phyloP scores from a whole-genome alignment of 2,113 vertebrate species.

The Catharus fuscescens region DNA sequence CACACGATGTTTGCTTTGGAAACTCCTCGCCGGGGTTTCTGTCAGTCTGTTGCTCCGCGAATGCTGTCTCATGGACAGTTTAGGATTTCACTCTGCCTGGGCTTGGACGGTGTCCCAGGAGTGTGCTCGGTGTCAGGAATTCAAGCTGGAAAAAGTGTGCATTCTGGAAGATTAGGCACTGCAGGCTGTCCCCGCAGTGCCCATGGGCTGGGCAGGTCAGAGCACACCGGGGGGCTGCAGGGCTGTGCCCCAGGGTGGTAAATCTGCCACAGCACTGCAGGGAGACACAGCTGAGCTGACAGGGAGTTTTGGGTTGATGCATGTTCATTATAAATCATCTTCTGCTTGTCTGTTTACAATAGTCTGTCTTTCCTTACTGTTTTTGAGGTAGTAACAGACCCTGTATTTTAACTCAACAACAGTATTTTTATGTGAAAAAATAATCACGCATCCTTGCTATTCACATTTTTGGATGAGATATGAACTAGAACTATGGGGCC shows the following conservation, averaged over 20 bases:
- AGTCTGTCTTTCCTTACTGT: background rate
- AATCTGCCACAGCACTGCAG: background rate
- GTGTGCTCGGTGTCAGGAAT: slow-evolving; percentile 35
- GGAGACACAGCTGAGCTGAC: background rate
- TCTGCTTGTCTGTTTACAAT: slow-evolving; percentile 29
- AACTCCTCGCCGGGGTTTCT: slow-evolving; percentile 47
- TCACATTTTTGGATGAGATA: background rate
- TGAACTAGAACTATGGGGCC: background rate
- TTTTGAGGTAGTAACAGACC: background rate
- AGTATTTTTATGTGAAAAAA: background rate
- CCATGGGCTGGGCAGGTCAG: background rate
- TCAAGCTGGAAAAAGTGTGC: slow-evolving; percentile 21
- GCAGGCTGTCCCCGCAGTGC: background rate
- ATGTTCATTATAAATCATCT: slow-evolving; percentile 5
- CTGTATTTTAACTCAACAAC: background rate
- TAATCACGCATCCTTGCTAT: background rate
- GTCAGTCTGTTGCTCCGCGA: background rate
- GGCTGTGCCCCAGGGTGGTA: background rate
- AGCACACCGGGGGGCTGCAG: background rate
- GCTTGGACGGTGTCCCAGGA: slow-evolving; percentile 27
- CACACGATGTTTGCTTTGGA: slow-evolving; percentile 60
- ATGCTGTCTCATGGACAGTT: slow-evolving; percentile 30
- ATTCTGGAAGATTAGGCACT: slow-evolving; percentile 8
- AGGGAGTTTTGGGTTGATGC: background rate
- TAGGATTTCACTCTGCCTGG: slow-evolving; percentile 42